Base-by-base conservation (phyloP, 2,113 vertebrate species). In the Hystrix cristata region DNA sequence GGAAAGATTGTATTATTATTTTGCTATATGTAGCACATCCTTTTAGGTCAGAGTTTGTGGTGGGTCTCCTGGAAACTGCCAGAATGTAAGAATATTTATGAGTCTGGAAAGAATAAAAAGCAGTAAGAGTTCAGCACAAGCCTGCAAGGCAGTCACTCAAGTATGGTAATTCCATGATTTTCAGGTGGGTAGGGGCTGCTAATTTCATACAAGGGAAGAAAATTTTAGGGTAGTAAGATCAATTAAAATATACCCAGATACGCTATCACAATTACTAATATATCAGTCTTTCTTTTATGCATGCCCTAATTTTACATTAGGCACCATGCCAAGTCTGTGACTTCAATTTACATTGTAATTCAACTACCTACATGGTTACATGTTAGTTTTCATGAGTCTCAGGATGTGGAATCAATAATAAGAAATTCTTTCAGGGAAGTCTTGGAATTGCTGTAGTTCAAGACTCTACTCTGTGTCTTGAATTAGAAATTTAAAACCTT, bases 361-460 rank as follows among this genome's bases (percentile, higher is more conserved):
- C 27, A 83, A 31, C 38, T 57, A 46, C 21, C 7, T 65, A 64
- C 0, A 27, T 29, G 10, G 55, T 87, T 38, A 25, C 9, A 79
- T 59, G 31, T 71, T 16, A 80, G 14, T 90, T 92, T 96, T 69
- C 55, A 60, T 65, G 71, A 72, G 71, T 83, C 67, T 87, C 53
- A 59, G 10, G 15, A 43, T 46, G 18, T 81, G 57, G 13, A 14
- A 69, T 87, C 19, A 93, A 83, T 27, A 78, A 60, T 25, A 62
- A 87, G 57, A 15, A 79, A 88, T 79, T 71, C 4, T n/a, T 53
- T 64, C 59, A 43, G 46, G n/a, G 4, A 71, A 78, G 60, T 93
- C n/a, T 27, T 10, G 27, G 23, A 59, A 16, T 62, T 74, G 51
- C 59, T 64, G 0, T 34, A 2, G 25, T 60, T 19, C 38, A 38